Percentiles rank a stretch among this genome's conserved stretches.
phyloP scores from a whole-genome alignment of 2,797 vertebrate species.

The Chloroceryle amazona region DNA sequence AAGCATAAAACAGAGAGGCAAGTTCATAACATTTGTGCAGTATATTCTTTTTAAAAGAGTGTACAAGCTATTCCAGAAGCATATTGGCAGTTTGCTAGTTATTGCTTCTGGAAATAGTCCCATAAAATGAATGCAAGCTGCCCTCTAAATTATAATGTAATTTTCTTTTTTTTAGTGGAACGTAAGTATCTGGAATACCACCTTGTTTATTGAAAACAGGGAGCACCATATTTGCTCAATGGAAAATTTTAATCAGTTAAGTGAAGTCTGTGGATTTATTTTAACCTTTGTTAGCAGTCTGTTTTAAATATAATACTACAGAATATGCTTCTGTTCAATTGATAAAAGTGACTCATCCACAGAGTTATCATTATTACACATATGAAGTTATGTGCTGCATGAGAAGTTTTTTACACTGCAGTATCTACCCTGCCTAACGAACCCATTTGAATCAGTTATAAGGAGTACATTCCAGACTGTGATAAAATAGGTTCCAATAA shows the following conservation, averaged over 20 bases:
- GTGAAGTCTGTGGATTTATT: neutral
- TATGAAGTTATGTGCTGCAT: neutral
- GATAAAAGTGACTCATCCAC: neutral
- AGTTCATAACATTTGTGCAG: slow-evolving; percentile 29
- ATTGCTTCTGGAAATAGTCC: slow-evolving; percentile 35
- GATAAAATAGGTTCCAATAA: neutral
- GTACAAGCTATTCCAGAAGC: slow-evolving; percentile 34
- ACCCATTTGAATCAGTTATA: neutral
- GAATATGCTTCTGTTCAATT: neutral
- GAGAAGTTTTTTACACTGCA: neutral
- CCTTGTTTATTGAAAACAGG: neutral
- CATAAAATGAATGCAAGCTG: slow-evolving; percentile 33
- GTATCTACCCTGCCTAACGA: neutral
- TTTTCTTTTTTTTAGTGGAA: slow-evolving; percentile 51
- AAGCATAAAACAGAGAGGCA: neutral
- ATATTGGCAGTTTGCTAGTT: slow-evolving; percentile 33
- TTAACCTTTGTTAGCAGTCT: neutral
- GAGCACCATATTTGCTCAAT: neutral
- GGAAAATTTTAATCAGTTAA: slow-evolving; percentile 40
- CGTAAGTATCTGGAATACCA: slow-evolving; percentile 15
- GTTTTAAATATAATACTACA: neutral
- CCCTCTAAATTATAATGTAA: slow-evolving; percentile 41
- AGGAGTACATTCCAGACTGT: neutral
- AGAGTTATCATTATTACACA: neutral
- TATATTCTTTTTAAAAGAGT: slow-evolving; percentile 28